phyloP scores from a whole-genome alignment of 2,113 vertebrate genomes.

The Grantiella picta region DNA sequence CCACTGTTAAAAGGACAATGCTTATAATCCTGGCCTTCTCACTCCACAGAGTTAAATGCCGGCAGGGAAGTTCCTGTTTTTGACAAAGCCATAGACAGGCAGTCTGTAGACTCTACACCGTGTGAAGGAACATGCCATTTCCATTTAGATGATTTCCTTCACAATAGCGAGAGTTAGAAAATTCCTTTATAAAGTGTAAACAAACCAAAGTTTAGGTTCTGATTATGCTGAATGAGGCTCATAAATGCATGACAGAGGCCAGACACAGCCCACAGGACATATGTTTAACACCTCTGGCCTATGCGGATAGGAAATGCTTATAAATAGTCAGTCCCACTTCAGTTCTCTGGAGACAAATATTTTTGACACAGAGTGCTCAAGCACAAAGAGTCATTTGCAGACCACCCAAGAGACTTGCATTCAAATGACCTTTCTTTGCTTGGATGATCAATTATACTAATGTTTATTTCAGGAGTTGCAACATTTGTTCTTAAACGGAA shows the following conservation, averaged over 20 bases:
- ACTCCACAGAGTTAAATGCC: neutral
- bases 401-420: slow-evolving; percentile 6
- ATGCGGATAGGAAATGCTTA: slow-evolving; percentile 34
- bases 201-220: neutral
- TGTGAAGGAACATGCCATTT: neutral
- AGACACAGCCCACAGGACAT: neutral
- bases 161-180: neutral
- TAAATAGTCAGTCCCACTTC: slow-evolving; percentile 19
- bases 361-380: neutral
- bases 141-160: neutral
- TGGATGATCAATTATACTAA: neutral
- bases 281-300: neutral
- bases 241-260: slow-evolving; percentile 34
- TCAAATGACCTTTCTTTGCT: slow-evolving; percentile 16
- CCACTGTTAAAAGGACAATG: neutral
- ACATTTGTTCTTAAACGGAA: slow-evolving; percentile 15
- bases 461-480: slow-evolving; percentile 29
- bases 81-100: neutral
- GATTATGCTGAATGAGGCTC: neutral
- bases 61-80: neutral
- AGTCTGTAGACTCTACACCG: neutral
- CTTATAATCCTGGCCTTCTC: neutral
- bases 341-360: slow-evolving; percentile 18
- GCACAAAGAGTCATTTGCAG: slow-evolving; percentile 2
- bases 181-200: slow-evolving; percentile 2